Conservation (phyloP, 2,888 invertebrate species). For the Ariolimax columbianus region DNA sequence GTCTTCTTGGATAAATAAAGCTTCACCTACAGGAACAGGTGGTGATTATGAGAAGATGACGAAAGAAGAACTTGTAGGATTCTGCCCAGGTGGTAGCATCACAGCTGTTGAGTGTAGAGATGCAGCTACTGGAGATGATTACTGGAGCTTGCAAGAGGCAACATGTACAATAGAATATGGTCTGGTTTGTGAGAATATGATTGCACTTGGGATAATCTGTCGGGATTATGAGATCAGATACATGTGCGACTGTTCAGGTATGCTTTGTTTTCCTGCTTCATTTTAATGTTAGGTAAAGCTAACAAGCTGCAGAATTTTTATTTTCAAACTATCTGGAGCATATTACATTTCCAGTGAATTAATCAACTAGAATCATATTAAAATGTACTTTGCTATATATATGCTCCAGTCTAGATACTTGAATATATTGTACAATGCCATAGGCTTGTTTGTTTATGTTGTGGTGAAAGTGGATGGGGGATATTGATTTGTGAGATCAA, state of each 20-base stretch:
- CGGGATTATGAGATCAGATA: conserved; percentile 69
- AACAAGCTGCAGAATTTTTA: too few species aligned
- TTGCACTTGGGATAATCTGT: conserved; percentile 58
- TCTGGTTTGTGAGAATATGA: conserved; percentile 53
- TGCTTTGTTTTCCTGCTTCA: background rate
- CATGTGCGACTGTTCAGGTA: conserved; percentile 68
- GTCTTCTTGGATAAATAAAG: conserved; percentile 67
- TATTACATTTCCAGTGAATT: too few species aligned
- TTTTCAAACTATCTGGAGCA: too few species aligned
- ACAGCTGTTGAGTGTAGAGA: conserved; percentile 68
- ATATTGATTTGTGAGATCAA: too few species aligned
- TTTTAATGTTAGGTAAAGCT: too few species aligned
- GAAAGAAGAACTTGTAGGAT: conserved; percentile 56
- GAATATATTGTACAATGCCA: too few species aligned
- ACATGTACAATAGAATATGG: conserved; percentile 57
- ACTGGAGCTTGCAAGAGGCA: conserved; percentile 61
- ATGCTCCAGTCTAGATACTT: too few species aligned
- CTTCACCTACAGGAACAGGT: conserved; percentile 60
- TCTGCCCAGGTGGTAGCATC: conserved; percentile 69
- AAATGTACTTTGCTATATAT: too few species aligned
- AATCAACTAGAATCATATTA: too few species aligned
- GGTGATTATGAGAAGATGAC: conserved; percentile 65
- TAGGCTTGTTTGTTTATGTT: too few species aligned
- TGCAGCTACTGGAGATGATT: conserved; percentile 58
- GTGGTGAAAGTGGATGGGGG: too few species aligned